Evolutionary conservation across 1,140 invertebrate genomes (phyloP), one percentile per base, ranked within the genome.

Genomic region (Plectrocnemia conspersa): DNA sequence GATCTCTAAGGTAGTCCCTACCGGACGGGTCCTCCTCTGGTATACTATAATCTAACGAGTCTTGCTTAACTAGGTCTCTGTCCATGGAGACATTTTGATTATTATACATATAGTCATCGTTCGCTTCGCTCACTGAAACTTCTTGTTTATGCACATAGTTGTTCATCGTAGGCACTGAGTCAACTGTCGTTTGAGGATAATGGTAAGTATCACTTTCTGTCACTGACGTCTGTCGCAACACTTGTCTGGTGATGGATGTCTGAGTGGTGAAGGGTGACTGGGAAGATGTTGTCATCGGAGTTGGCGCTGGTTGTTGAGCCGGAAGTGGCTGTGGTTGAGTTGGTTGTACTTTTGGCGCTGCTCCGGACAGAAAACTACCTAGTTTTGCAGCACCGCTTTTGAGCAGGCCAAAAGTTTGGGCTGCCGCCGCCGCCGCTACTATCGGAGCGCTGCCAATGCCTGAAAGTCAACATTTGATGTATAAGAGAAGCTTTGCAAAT

Each of bases 311-410:
- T n/a, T n/a, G n/a, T n/a, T 18, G 62, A 50, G 40, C 58, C 61
- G 7, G 64, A 38, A n/a, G 58, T 54, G 35, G 66, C 52, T 56
- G 56, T 59, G 6, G 61, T 23, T 22, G 61, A 42, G 64, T 57
- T 46, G 68, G 66, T 18, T 64, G 63, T 16, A 71, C 69, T 29
- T 70, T 71, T 0, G 72, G 71, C 4, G 72, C 71, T n/a, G 73
- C 73, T 24, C 71, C 68, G 22, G 72, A 71, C 50, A 76, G 70
- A 19, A 76, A 66, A 56, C 70, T 75, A 10, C 74, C 74, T 22
- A 76, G 63, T 55, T 71, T 74, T 49, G 73, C 72, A 19, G 74
- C 74, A 68, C 75, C 73, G 58, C 72, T 75, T n/a, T 70, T 73
- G 65, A 74, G 72, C 61, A 75, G 62, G 23, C 71, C 71, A 54